These are phyloP conservation scores for Macrostomum lignano DNA, from an alignment of 1,140 invertebrate species.

Conservation along the genomic window DNA sequence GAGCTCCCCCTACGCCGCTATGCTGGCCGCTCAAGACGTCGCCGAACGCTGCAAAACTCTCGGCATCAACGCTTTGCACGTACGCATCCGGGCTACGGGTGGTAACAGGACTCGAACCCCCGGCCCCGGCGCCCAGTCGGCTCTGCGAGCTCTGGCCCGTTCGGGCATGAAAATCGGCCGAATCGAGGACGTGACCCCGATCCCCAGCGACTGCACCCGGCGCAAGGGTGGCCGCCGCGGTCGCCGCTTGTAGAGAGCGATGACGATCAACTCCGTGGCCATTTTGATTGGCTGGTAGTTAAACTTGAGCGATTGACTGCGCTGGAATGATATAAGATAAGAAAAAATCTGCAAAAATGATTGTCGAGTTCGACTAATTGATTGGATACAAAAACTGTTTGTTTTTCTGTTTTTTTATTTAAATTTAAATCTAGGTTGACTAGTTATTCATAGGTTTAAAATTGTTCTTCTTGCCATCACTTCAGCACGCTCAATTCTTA, in stretches of 20 bases:
- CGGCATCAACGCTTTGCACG: conserved; percentile 86
- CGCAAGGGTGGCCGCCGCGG: conserved; percentile 97
- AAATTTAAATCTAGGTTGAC: too few species aligned
- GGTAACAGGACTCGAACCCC: conserved; percentile 45
- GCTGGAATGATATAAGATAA: too few species aligned
- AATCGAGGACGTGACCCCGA: conserved; percentile 90
- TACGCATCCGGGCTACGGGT: conserved; percentile 85
- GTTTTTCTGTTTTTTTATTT: too few species aligned
- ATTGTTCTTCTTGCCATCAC: too few species aligned
- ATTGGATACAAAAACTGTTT: too few species aligned
- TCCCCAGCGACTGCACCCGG: conserved; percentile 86
- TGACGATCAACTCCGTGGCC: too few species aligned
- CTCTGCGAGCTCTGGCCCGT: conserved; percentile 76
- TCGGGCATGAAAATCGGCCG: conserved; percentile 96
- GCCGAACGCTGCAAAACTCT: conserved; percentile 85
- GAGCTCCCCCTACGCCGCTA: conserved; percentile 95
- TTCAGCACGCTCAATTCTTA: too few species aligned
- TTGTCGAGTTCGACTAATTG: too few species aligned
- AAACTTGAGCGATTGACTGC: too few species aligned
- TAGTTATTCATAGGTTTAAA: too few species aligned
- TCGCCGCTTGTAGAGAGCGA: conserved; percentile 89
- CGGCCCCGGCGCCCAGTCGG: conserved; percentile 90
- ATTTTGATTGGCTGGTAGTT: too few species aligned
- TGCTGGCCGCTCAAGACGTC: conserved; percentile 99
- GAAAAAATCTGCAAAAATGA: too few species aligned